Base-by-base conservation (phyloP, 2,113 vertebrate genomes). In the Lucifuga dentata region DNA sequence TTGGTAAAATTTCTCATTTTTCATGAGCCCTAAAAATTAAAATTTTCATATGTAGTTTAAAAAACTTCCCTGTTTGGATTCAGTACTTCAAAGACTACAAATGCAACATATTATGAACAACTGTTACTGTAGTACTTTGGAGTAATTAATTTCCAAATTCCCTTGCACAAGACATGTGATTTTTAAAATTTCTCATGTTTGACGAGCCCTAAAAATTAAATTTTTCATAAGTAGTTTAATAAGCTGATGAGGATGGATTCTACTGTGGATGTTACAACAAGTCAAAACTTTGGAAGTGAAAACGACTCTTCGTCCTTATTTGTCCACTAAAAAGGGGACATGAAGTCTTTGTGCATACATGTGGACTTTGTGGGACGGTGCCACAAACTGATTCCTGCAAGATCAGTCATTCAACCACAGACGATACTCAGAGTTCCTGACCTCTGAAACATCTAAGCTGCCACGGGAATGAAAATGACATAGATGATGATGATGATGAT, bases 351-450 rank as follows among this genome's bases (percentile, higher is more conserved):
- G 43, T 72, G 41, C 24, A 23, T 53, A 35, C 20, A 41, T 32
- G 20, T 26, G 39, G 56, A 83, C 79, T 81, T 71, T 11, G 3
- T 57, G 71, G 68, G 49, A 73, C 21, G 21, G 53, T 40, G 29
- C 81, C 82, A 76, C n/a, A n/a, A n/a, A 85, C 78, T 77, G 51
- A 67, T 55, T 16, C 13, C 76, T 3, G 67, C 49, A 80, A 56
- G 67, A 79, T 85, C 81, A 83, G 21, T 89, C 88, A 81, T 71
- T 88, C 88, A 86, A 40, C 58, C 65, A 64, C 73, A 81, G 66
- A 80, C 67, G 35, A 60, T 58, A 50, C 53, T 73, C 55, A 20
- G 67, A 79, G 84, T 81, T 87, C 85, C 59, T 19, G 76, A 81
- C 88, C 86, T 50, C 44, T 9, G 43, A 52, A 17, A 36, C 79